Conservation (phyloP, 2,888 invertebrate genomes). For the Eilema griseolum region DNA sequence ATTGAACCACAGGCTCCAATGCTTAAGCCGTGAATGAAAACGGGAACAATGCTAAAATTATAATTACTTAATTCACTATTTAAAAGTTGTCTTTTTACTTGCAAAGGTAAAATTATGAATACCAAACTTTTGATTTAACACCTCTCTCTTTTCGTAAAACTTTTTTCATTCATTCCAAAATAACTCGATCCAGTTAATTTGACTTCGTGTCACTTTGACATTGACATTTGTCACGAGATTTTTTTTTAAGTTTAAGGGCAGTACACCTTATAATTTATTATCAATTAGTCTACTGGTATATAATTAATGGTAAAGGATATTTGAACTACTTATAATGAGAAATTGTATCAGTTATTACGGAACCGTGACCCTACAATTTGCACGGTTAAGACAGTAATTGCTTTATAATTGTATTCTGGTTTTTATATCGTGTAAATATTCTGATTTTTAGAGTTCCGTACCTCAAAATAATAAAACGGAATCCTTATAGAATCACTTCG, state of each 20-base stretch:
- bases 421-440: not conserved
- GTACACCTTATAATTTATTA: constrained; percentile 38
- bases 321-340: constrained; percentile 21
- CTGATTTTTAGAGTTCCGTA: too few species aligned
- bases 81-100: too few species aligned
- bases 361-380: not conserved
- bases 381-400: constrained; percentile 1
- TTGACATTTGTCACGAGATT: constrained; percentile 43
- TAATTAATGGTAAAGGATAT: constrained; percentile 24
- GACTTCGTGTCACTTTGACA: constrained; percentile 32
- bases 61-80: too few species aligned
- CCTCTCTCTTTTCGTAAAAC: not conserved
- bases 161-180: not conserved
- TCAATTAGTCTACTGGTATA: constrained; percentile 41
- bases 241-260: constrained; percentile 47
- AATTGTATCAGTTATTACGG: constrained; percentile 25
- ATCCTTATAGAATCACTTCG: too few species aligned
- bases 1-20: too few species aligned
- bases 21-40: too few species aligned
- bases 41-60: too few species aligned
- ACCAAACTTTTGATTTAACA: not conserved
- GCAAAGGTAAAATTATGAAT: too few species aligned
- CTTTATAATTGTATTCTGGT: not conserved
- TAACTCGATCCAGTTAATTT: constrained; percentile 18
- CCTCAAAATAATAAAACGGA: too few species aligned